Percentiles rank a stretch among this genome's conserved stretches.
These are phyloP conservation scores for Tiliacea citrago DNA, from an alignment of 2,888 invertebrate species.

Conservation along the genomic window DNA sequence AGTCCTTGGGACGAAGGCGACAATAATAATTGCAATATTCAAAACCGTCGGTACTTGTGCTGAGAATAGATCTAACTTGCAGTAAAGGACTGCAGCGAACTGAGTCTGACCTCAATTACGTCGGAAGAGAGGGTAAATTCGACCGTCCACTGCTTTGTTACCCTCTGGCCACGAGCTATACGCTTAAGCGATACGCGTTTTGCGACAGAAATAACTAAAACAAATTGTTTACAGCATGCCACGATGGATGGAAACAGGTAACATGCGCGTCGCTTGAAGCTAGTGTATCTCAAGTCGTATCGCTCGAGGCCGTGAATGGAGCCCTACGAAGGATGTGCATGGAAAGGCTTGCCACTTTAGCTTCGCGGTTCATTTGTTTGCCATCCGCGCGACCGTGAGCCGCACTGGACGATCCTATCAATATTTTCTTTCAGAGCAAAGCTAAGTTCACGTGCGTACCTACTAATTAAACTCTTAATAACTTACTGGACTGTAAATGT, in stretches of 20 bases:
- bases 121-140: neutral
- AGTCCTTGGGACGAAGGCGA: conserved; percentile 12
- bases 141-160: neutral
- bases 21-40: conserved; percentile 59
- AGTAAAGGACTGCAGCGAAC: conserved; percentile 13
- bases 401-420: neutral
- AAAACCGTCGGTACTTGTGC: conserved; percentile 37
- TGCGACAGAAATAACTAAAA: neutral
- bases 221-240: neutral
- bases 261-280: neutral
- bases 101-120: conserved; percentile 8
- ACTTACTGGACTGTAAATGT: too few species aligned
- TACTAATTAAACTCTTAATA: too few species aligned
- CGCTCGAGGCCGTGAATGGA: neutral
- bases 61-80: conserved; percentile 35
- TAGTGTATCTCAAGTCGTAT: neutral
- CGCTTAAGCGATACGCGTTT: neutral
- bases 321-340: neutral
- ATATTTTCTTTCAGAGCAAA: neutral
- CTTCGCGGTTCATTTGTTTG: neutral
- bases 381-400: neutral
- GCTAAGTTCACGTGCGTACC: neutral
- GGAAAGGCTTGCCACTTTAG: neutral
- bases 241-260: neutral
- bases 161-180: neutral